Evolutionary conservation across 2,888 invertebrate genomes (phyloP), one percentile per base, ranked within the genome.

Genomic region (Caradrina clavipalpis): DNA sequence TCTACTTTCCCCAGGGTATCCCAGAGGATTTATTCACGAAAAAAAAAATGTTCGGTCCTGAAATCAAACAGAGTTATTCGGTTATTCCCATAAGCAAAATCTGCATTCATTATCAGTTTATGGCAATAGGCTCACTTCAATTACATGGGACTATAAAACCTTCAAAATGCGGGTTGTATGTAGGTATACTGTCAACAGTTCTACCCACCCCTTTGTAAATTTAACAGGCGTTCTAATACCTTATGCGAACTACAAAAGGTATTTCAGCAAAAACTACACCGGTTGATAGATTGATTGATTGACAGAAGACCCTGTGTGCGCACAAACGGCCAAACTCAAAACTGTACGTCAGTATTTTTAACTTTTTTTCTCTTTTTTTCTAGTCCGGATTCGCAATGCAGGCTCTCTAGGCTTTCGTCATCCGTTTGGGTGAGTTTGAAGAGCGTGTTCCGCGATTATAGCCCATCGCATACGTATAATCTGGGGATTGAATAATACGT

Each of bases 61-160:
- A 19, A 55, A 5, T 26, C 15, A 60, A 67, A 83, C 81, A 64
- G 19, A 79, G 11, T 3, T 84, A 54, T 84, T 85, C 81, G 22
- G 73, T 49, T 84, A 80, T 59, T 13, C 2, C 8, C 13, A 39
- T 13, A 39, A 2, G 13, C 2, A 39, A 13, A 13, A 2, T 39
- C 13, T 13, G 13, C 13, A 39, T 39, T 39, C 13, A 2, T 1
- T 1, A 39, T 8, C 11, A 7, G 39, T 39, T 39, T 39, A 39
- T 39, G 11, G 39, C 39, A 13, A 39, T 39, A 13, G 13, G 13
- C 13, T 13, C 13, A 39, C 13, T 2, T 39, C 2, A 13, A 39
- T 39, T 13, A 39, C 13, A 39, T 39, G 13, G 13, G 1, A 39
- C 35, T 2, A 35, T 35, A 1, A 10, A 35, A 35, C 35, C 10